Percentiles rank a stretch among this genome's conserved stretches.
phyloP scores from a whole-genome alignment of 2,113 vertebrate species.

The Myxocyprinus asiaticus region DNA sequence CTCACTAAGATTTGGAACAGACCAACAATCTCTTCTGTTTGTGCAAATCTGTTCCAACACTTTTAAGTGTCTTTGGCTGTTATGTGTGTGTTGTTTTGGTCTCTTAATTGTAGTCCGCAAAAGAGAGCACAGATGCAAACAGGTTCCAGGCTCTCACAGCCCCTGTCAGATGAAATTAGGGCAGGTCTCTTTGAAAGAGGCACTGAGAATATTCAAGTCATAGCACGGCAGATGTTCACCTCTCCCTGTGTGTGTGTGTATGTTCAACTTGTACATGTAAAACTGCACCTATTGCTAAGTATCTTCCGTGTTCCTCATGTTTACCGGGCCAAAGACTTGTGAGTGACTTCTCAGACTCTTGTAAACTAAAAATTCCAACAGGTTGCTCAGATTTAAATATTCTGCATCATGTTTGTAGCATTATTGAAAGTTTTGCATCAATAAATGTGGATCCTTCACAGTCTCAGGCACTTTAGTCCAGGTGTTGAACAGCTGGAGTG shows the following conservation, averaged over 20 bases:
- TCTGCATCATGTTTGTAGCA: not conserved
- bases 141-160: constrained; percentile 69
- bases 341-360: not conserved
- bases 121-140: constrained; percentile 26
- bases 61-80: no score
- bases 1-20: no score
- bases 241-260: constrained; percentile 31
- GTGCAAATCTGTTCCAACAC: no score
- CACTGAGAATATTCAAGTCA: constrained; percentile 60
- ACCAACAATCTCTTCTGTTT: no score
- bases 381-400: not conserved
- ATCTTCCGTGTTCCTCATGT: not conserved
- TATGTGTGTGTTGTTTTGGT: constrained; percentile 1
- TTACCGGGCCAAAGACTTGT: constrained; percentile 51
- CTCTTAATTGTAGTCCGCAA: not conserved
- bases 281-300: not conserved
- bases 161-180: constrained; percentile 79
- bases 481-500: constrained; percentile 25
- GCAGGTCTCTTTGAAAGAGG: constrained; percentile 62
- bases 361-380: not conserved
- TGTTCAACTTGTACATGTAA: constrained; percentile 12
- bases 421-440: constrained; percentile 7
- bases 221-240: constrained; percentile 61
- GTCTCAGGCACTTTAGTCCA: not conserved
- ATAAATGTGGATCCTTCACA: not conserved